Evolutionary conservation across 2,888 invertebrate species (phyloP), one percentile per base, ranked within the genome.

Genomic region (Lamellibrachia columna): DNA sequence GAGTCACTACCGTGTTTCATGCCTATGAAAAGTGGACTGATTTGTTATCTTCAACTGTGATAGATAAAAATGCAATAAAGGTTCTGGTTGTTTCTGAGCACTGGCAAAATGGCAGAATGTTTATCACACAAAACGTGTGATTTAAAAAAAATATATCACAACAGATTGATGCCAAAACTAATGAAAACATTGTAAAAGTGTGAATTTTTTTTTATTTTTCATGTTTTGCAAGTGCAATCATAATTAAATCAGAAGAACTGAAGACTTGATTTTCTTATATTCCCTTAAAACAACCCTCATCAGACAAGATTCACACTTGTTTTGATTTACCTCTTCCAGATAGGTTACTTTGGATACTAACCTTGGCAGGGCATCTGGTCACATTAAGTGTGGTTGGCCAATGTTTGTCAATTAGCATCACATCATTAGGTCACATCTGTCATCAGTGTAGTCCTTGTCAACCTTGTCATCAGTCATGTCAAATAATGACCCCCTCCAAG

Each of bases 391-490:
- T 22, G 75, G 22, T 75, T 15, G 22, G 22, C 22, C 22, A 15
- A 22, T 75, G 75, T 22, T 75, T 75, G 75, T 75, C 75, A 75
- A n/a, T 75, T 75, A 75, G 75, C n/a, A n/a, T 75, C 75, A 75
- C 75, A 75, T 75, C 15, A 75, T 75, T 75, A 75, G 75, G 75
- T 75, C 22, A 75, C 75, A 75, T n/a, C 75, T 75, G 75, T 75
- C 22, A 15, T 15, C 22, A 75, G 3, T n/a, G n/a, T 75, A 75
- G 6, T 75, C 75, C 6, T 6, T 15, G 22, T 75, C 75, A 75
- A 15, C n/a, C n/a, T 75, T 75, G 75, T 75, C 75, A 75, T 75
- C 75, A 75, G 40, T 75, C 75, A 75, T 75, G 75, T 75, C 75
- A 75, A 75, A n/a, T 75, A 75, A 75, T 75, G 75, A 22, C 75